Conservation (phyloP, 2,797 vertebrate genomes). For the Pempheris klunzingeri region DNA sequence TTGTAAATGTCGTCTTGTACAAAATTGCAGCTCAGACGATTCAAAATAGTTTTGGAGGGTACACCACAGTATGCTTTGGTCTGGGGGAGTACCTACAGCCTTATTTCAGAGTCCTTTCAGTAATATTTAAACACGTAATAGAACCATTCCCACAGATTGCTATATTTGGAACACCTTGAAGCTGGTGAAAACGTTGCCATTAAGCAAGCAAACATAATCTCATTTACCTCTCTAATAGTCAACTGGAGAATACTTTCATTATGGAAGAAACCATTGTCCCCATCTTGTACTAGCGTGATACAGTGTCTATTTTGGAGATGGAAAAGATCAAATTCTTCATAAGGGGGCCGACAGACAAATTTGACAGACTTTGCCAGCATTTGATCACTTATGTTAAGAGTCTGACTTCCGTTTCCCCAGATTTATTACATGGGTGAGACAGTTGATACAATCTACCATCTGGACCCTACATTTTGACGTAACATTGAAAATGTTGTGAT, state of each 20-base stretch:
- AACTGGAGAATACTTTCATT: not conserved
- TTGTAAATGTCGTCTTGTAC: conserved; percentile 1
- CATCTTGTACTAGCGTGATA: not conserved
- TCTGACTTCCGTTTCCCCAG: no score
- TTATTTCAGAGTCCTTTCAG: not conserved
- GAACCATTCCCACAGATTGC: not conserved
- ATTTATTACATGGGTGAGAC: no score
- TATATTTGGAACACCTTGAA: not conserved
- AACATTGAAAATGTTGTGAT: no score
- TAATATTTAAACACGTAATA: not conserved
- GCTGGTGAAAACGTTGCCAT: not conserved
- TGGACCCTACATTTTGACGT: no score
- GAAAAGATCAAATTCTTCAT: not conserved
- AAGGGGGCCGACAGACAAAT: not conserved
- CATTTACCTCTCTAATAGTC: not conserved
- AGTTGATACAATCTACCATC: no score
- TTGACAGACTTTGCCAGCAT: not conserved
- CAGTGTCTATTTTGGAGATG: not conserved
- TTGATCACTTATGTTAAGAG: no score
- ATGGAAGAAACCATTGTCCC: not conserved
- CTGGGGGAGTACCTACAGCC: not conserved
- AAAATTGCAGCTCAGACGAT: conserved; percentile 6
- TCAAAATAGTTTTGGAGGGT: conserved; percentile 1
- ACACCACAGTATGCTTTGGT: conserved; percentile 1
- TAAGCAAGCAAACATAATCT: not conserved